These are phyloP conservation scores for Coregonus suidteri DNA, from an alignment of 2,797 vertebrate species.

Conservation along the genomic window DNA sequence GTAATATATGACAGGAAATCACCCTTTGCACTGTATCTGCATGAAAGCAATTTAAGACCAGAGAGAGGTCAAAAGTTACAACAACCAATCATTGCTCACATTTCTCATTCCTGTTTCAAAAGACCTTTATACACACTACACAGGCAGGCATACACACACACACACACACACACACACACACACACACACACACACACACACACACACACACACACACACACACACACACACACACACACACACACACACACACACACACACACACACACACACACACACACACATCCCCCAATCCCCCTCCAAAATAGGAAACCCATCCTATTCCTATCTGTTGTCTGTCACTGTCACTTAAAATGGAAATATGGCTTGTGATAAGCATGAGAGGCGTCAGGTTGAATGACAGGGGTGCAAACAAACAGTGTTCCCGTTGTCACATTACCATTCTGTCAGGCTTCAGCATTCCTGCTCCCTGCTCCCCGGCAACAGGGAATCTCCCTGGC, in stretches of 20 bases:
- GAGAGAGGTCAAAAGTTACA: conserved; percentile 59
- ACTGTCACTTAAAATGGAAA: conserved; percentile 40
- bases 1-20: conserved; percentile 22
- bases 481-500: conserved; percentile 23
- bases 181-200: background rate
- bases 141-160: no score
- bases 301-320: conserved; percentile 8
- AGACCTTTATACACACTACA: background rate
- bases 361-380: conserved; percentile 44
- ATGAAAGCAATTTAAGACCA: conserved; percentile 61
- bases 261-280: background rate
- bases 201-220: background rate
- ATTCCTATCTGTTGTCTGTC: conserved; percentile 28
- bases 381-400: conserved; percentile 59
- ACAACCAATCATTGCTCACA: conserved; percentile 54
- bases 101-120: conserved; percentile 39
- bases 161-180: no score
- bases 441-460: conserved; percentile 31
- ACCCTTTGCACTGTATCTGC: background rate
- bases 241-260: background rate
- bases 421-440: conserved; percentile 57
- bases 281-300: background rate
- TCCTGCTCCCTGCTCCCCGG: conserved; percentile 36
- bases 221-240: background rate
- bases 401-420: conserved; percentile 42